Conservation (phyloP, 2,888 invertebrate species). For the Brachypterus glaber region DNA sequence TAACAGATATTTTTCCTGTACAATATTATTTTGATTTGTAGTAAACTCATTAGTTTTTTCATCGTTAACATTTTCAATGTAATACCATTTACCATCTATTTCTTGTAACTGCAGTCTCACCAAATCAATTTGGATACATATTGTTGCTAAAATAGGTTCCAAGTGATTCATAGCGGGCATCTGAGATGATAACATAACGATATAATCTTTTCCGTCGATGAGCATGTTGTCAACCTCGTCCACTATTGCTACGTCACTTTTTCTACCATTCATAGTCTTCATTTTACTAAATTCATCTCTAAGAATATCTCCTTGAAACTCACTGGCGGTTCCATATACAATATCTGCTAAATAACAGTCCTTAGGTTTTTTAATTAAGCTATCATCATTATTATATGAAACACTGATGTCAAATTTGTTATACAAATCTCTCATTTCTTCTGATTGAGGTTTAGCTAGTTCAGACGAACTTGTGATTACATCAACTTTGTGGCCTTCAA, state of each 20-base stretch:
- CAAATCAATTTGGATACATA: too few relatives aligned
- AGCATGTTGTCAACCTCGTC: constrained; percentile 15
- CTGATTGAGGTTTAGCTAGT: constrained; percentile 5
- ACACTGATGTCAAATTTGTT: constrained; percentile 9
- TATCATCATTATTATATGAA: constrained; percentile 4
- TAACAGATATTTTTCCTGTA: constrained; percentile 4
- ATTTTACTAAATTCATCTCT: constrained; percentile 10
- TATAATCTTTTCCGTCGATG: constrained; percentile 12
- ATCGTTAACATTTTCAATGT: too few relatives aligned
- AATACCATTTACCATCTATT: too few relatives aligned
- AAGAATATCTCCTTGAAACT: constrained; percentile 12
- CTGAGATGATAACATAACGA: constrained; percentile 9
- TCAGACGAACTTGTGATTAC: constrained; percentile 13
- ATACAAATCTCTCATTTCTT: constrained; percentile 7
- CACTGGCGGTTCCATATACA: constrained; percentile 11
- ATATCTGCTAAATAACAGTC: constrained; percentile 9
- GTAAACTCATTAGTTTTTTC: too few relatives aligned
- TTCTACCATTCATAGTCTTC: constrained; percentile 6
- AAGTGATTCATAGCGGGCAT: constrained; percentile 12
- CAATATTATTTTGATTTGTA: too few relatives aligned
- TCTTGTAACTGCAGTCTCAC: too few relatives aligned
- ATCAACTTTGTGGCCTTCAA: constrained; percentile 10
- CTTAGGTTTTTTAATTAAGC: constrained; percentile 4
- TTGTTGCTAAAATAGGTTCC: constrained; percentile 9
- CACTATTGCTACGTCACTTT: constrained; percentile 8